These are phyloP conservation scores for Centruroides vittatus DNA, from an alignment of 1,140 invertebrate species.

Conservation along the genomic window DNA sequence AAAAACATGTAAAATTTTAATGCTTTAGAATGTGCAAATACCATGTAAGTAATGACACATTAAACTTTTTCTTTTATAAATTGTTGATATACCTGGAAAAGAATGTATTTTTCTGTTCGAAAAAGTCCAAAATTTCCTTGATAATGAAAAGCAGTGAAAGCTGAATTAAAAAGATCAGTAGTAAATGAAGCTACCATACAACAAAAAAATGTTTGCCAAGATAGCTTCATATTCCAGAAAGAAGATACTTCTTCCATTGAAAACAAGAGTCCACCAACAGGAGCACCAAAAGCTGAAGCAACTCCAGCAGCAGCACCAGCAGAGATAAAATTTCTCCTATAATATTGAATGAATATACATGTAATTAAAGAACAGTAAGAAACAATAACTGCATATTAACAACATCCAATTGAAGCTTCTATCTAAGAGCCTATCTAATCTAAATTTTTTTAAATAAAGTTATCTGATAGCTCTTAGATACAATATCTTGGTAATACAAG, in stretches of 20 bases:
- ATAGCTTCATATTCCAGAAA: conserved; percentile 96
- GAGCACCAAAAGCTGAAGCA: conserved; percentile 96
- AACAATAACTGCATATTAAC: not conserved
- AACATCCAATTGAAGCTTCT: not conserved
- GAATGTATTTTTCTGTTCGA: conserved; percentile 21
- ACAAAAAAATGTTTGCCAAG: conserved; percentile 99
- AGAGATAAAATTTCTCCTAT: conserved; percentile 51
- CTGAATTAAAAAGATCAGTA: conserved; percentile 31
- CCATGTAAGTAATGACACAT: too few relatives aligned
- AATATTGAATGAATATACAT: not conserved
- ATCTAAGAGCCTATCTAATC: not conserved
- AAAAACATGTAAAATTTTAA: not conserved
- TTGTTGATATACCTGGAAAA: conserved; percentile 6
- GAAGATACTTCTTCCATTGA: conserved; percentile 98
- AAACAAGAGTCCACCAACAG: conserved; percentile 91
- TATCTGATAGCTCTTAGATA: too few relatives aligned
- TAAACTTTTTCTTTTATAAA: too few relatives aligned
- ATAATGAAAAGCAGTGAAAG: conserved; percentile 28
- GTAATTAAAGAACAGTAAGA: not conserved
- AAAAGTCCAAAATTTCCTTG: conserved; percentile 31
- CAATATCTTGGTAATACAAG: too few relatives aligned
- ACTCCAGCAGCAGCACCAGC: conserved; percentile 97
- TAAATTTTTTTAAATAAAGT: not conserved
- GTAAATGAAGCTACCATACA: conserved; percentile 95
- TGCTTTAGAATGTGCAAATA: too few relatives aligned